Base-by-base conservation (phyloP, 2,113 vertebrate species). In the Dinomys branickii region DNA sequence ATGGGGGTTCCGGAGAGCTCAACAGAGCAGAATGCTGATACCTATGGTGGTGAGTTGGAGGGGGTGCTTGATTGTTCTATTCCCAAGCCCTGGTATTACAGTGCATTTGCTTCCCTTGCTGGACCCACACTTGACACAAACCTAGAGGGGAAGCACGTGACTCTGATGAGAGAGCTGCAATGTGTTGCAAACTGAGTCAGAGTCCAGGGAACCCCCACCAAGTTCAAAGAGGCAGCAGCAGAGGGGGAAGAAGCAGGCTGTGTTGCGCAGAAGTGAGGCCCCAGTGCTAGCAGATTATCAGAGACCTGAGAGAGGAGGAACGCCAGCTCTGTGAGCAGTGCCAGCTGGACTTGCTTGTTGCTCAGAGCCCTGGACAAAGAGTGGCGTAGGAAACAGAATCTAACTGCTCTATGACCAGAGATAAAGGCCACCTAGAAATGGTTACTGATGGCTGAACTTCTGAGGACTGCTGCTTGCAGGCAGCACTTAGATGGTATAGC, bases 1-100 rank as follows among this genome's bases (percentile, higher is more conserved):
- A 11, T 63, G 28, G 3, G 28, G 11, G 3, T 0, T 63, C 3
- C 61, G n/a, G n/a, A n/a, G n/a, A n/a, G n/a, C n/a, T n/a, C n/a
- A n/a, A n/a, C n/a, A n/a, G n/a, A n/a, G n/a, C n/a, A n/a, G n/a
- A n/a, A n/a, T n/a, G n/a, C n/a, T n/a, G 33, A 35, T 35, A 35
- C 5, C 35, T 7, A 67, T 7, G 33, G 65, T 16, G 33, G 13
- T 35, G 2, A 67, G 33, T 67, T 5, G n/a, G n/a, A n/a, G n/a
- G n/a, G 6, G 30, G 30, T 67, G 33, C 5, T 16, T 67, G 65
- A n/a, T 35, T 67, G 33, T 67, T 67, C 33, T 17, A n/a, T 17
- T n/a, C 33, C 14, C 3, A 7, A 67, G 65, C 35, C 33, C 65
- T n/a, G 16, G 33, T 17, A 7, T n/a, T 67, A 35, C 33, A 67